Base-by-base conservation (phyloP, 1,140 invertebrate species). In the Drepana arcuata region DNA sequence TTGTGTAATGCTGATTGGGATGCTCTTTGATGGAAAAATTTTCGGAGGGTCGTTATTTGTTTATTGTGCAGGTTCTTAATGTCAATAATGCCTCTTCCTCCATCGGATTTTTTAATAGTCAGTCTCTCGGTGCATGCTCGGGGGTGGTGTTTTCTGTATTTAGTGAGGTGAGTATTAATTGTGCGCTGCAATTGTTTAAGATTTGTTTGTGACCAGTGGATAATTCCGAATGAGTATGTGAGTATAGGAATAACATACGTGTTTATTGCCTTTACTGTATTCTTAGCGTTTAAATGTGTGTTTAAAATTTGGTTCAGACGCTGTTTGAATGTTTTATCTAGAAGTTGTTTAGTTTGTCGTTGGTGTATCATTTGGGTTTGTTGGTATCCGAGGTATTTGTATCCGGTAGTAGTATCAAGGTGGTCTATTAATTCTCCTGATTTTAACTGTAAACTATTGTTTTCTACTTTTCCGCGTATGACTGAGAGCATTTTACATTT, bases 221-320 rank as follows among this genome's bases (percentile, higher is more conserved):
- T 41, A 4, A 48, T 13, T 2, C 38, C 38, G 12, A 44, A 44
- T 1, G 42, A 39, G 9, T 45, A 35, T n/a, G 42, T 45, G 0
- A 45, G 15, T n/a, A 42, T 28, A 2, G 39, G 45, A 1, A 48
- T 32, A 1, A 40, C 46, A 37, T 15, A 47, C 1, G 40, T 39
- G 15, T 48, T 48, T 11, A 43, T 43, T 30, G 46, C 40, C 31
- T 48, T 48, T 7, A 43, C 24, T 23, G 30, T 40, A 11, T 48
- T 48, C 1, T 21, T 15, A 2, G 41, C 21, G 14, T 43, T 49
- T 15, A 49, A 14, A 7, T 45, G 23, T 6, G 48, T 28, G 11
- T 28, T 6, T 12, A 28, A 7, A 12, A 28, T 2, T 11, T 28
- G 11, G 14, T 28, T n/a, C 2, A 28, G 10, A 7, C 26, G 9